Conservation (phyloP, 2,888 invertebrate genomes). For the Sminthurides aquaticus region DNA sequence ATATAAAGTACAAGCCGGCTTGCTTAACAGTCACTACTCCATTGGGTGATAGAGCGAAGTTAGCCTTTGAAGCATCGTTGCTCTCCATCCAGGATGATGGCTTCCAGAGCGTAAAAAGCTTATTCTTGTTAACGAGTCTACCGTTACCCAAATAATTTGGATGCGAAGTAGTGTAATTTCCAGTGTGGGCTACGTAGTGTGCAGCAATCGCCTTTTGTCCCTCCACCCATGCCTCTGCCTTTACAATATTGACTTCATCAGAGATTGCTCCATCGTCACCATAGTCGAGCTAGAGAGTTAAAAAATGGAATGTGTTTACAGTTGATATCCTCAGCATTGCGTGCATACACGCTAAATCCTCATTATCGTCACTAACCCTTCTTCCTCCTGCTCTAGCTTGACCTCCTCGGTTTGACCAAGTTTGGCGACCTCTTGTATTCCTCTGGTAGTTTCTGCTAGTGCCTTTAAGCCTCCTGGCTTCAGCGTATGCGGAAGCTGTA, state of each 20-base stretch:
- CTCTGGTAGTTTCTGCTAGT: neutral
- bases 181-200: slow-evolving; percentile 59
- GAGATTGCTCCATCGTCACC: slow-evolving; percentile 19
- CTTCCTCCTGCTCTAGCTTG: neutral
- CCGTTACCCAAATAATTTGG: slow-evolving; percentile 58
- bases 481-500: slow-evolving; percentile 28
- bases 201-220: slow-evolving; percentile 51
- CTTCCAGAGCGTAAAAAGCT: slow-evolving; percentile 61
- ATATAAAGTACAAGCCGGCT: slow-evolving; percentile 66
- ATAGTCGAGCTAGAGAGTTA: slow-evolving; percentile 7
- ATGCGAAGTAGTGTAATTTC: slow-evolving; percentile 54
- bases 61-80: slow-evolving; percentile 33
- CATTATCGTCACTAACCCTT: neutral
- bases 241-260: slow-evolving; percentile 37
- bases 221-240: slow-evolving; percentile 42
- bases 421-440: neutral
- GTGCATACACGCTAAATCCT: too few species aligned
- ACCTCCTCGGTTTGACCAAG: neutral
- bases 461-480: slow-evolving; percentile 20
- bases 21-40: slow-evolving; percentile 63
- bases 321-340: too few species aligned
- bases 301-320: neutral
- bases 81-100: slow-evolving; percentile 56
- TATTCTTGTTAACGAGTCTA: slow-evolving; percentile 57
- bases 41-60: slow-evolving; percentile 44